Conservation (phyloP, 53 echinoderm and acorn worm genomes). For the Apostichopus leukothele region DNA sequence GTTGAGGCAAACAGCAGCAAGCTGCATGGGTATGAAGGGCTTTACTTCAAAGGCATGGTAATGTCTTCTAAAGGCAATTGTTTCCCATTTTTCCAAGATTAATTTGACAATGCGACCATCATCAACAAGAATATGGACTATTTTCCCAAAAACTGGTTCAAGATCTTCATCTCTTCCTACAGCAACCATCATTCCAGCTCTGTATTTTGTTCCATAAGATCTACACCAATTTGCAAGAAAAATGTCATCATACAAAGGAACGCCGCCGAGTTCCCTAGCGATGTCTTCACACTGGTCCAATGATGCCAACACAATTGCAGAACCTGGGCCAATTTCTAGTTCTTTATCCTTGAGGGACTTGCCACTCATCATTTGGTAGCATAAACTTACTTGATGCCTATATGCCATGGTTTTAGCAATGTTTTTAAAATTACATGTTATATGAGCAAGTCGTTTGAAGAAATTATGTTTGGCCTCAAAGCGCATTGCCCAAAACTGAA, state of each 20-base stretch:
- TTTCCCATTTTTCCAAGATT: conserved; percentile 11
- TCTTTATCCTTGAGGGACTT: conserved; percentile 12
- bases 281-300: conserved; percentile 42
- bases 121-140: conserved; percentile 37
- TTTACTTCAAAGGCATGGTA: conserved; percentile 42
- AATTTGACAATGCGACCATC: neutral
- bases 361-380: conserved; percentile 18
- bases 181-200: conserved; percentile 51
- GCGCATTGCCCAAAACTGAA: conserved; percentile 16
- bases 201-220: conserved; percentile 48
- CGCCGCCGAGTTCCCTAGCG: conserved; percentile 14
- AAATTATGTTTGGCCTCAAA: conserved; percentile 44
- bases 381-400: conserved; percentile 31
- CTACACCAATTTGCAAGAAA: conserved; percentile 57
- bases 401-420: conserved; percentile 42
- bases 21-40: conserved; percentile 25
- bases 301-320: conserved; percentile 13
- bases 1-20: conserved; percentile 27
- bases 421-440: conserved; percentile 47
- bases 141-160: conserved; percentile 47
- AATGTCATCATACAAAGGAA: conserved; percentile 56
- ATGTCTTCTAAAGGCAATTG: neutral
- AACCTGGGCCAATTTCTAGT: conserved; percentile 51
- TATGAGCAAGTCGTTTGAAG: conserved; percentile 20
- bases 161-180: conserved; percentile 56